Evolutionary conservation across 1,140 invertebrate genomes (phyloP).

Genomic region (Notospermus geniculatus): DNA sequence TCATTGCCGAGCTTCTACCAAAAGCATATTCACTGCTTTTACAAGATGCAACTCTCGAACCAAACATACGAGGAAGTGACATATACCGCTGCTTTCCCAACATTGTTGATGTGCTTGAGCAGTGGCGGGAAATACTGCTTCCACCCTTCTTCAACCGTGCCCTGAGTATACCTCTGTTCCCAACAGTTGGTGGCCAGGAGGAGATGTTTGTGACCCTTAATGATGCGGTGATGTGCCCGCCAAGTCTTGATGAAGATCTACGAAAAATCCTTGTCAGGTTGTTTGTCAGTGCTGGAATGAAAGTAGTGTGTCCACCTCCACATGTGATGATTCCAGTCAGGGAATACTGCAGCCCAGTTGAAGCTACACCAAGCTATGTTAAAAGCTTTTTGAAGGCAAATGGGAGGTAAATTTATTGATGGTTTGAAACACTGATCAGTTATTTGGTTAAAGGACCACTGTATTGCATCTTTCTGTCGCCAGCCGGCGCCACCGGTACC

Average conservation of each 20-base stretch:
- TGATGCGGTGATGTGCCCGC: neutral
- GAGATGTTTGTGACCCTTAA: neutral
- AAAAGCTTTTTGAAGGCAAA: neutral
- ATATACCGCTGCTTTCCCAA: slow-evolving; percentile 22
- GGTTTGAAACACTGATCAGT: no score
- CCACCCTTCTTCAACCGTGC: slow-evolving; percentile 11
- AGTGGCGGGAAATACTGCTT: slow-evolving; percentile 22
- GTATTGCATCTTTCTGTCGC: no score
- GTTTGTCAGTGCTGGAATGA: no score
- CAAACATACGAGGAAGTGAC: neutral
- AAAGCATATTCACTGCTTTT: slow-evolving; percentile 18
- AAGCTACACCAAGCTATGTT: neutral
- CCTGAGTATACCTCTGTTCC: slow-evolving; percentile 1
- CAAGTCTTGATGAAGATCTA: no score
- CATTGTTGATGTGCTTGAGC: slow-evolving; percentile 15
- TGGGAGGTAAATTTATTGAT: neutral
- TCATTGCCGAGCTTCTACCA: slow-evolving; percentile 19
- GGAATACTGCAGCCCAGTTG: neutral
- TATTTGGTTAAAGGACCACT: no score
- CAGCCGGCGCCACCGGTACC: no score
- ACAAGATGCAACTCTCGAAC: neutral
- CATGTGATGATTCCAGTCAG: slow-evolving; percentile 9
- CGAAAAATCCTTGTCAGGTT: no score
- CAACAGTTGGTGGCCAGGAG: neutral
- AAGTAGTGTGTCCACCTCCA: no score